Percentiles rank a stretch among this genome's conserved stretches.
Conservation (phyloP, 2,888 invertebrate species). For the Acanthococcus lagerstroemiae region DNA sequence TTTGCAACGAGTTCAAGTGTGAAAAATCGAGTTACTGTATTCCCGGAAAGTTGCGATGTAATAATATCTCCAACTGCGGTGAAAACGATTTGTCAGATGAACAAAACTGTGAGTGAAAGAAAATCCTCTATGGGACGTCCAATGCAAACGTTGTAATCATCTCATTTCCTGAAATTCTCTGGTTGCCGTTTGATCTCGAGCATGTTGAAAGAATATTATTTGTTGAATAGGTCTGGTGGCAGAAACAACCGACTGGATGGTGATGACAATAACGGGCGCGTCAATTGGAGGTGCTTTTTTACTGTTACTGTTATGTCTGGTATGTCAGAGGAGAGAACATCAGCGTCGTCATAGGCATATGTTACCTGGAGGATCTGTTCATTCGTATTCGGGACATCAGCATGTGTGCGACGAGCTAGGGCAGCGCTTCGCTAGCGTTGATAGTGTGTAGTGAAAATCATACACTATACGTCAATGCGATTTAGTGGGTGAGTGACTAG, state of each 20-base stretch:
- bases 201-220: not conserved
- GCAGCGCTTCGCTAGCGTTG: slow-evolving; percentile 49
- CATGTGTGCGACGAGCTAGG: slow-evolving; percentile 50
- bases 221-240: slow-evolving; percentile 43
- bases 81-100: slow-evolving; percentile 63
- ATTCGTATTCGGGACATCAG: slow-evolving; percentile 39
- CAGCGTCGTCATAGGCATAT: slow-evolving; percentile 40
- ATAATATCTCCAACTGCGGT: slow-evolving; percentile 76
- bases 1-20: slow-evolving; percentile 62
- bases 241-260: slow-evolving; percentile 51
- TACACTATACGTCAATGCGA: no score
- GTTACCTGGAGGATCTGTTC: slow-evolving; percentile 36
- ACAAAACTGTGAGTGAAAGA: slow-evolving; percentile 60
- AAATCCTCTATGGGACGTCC: not conserved
- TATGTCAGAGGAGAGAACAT: slow-evolving; percentile 48
- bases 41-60: slow-evolving; percentile 63
- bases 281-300: slow-evolving; percentile 45
- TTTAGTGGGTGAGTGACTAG: no score
- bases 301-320: slow-evolving; percentile 45
- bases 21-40: slow-evolving; percentile 66
- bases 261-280: slow-evolving; percentile 46
- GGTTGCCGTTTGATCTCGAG: not conserved
- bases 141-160: not conserved
- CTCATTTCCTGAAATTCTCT: not conserved
- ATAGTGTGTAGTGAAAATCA: slow-evolving; percentile 52